Percentiles rank a stretch among this genome's conserved stretches.
Conservation (phyloP, 2,888 invertebrate species). For the Drosophila putrida region DNA sequence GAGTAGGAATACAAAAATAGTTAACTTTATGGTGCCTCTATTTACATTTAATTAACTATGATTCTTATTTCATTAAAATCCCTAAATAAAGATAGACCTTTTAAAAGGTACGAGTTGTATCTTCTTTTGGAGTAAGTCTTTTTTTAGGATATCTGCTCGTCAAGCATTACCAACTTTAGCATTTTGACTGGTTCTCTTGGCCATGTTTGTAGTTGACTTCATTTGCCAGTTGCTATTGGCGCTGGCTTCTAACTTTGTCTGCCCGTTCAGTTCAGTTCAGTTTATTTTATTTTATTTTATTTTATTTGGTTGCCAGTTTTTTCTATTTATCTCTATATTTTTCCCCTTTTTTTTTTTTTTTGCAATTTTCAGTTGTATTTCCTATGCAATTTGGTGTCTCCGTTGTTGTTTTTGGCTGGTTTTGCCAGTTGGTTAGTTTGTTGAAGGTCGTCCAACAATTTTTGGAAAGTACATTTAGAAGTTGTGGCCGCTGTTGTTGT, state of each 20-base stretch:
- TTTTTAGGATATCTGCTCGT: not conserved
- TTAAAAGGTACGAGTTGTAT: too few relatives aligned
- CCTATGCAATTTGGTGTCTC: conserved; percentile 58
- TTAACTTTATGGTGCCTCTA: too few relatives aligned
- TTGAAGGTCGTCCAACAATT: conserved; percentile 68
- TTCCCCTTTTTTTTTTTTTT: conserved; percentile 5
- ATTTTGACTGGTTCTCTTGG: conserved; percentile 13
- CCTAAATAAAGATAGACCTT: too few relatives aligned
- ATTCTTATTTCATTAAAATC: too few relatives aligned
- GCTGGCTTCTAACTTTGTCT: conserved; percentile 62
- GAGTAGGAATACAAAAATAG: too few relatives aligned
- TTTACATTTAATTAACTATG: too few relatives aligned
- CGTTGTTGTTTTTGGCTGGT: conserved; percentile 50
- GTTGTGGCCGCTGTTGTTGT: conserved; percentile 46
- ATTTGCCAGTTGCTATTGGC: conserved; percentile 53
- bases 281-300: conserved; percentile 30
- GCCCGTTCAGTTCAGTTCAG: conserved; percentile 31
- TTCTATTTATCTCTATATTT: conserved; percentile 22
- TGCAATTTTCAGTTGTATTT: conserved; percentile 51
- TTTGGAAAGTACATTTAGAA: conserved; percentile 76
- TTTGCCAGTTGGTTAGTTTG: conserved; percentile 54
- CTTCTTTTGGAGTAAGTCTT: too few relatives aligned
- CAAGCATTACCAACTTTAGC: too few relatives aligned
- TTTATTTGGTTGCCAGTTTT: conserved; percentile 37
- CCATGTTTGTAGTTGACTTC: conserved; percentile 51